Evolutionary conservation across 2,113 vertebrate genomes (phyloP), one percentile per base, ranked within the genome.

Genomic region (Neotoma lepida): DNA sequence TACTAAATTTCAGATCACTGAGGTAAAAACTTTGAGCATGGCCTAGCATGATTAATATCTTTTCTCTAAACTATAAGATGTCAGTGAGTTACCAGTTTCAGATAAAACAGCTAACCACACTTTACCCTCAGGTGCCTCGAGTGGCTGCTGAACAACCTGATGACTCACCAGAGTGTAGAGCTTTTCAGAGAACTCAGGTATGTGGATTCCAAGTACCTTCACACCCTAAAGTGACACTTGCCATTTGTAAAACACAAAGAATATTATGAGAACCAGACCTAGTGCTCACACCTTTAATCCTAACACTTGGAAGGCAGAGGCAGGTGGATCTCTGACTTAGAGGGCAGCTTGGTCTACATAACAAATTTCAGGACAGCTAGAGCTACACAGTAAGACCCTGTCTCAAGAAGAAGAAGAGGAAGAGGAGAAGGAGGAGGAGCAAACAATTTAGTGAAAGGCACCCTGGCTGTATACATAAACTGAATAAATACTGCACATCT

Each of bases 121-220:
- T 97, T 96, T 97, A 26, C 90, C 64, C 97, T 58, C 89, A 99
- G 99, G 98, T 99, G 99, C 98, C 99, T 99, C 80, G 99, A 99
- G 94, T 99, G 99, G 99, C 99, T 99, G 95, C 98, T 99, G 88
- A 99, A 99, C 97, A 99, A 99, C 97, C 98, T 99, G 91, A 99
- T 99, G 99, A 99, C 99, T 24, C 99, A 99, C 97, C 99, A 99
- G 97, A 99, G 99, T 58, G 98, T 99, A 12, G 99, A 99, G 39
- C 98, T 99, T 93, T 99, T 99, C 98, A 99, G 99, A 97, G 99
- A 99, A 95, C 99, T 99, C 78, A 99, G 99, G 99, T 99, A 98
- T 92, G 96, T 92, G 64, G 77, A 82, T 95, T 95, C 94, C 87
- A 95, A 88, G 54, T 86, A 63, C 93, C 89, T 94, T 95, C 58